Evolutionary conservation across 2,888 invertebrate genomes (phyloP), one percentile per base, ranked within the genome.

Genomic region (Hyposoter didymator): DNA sequence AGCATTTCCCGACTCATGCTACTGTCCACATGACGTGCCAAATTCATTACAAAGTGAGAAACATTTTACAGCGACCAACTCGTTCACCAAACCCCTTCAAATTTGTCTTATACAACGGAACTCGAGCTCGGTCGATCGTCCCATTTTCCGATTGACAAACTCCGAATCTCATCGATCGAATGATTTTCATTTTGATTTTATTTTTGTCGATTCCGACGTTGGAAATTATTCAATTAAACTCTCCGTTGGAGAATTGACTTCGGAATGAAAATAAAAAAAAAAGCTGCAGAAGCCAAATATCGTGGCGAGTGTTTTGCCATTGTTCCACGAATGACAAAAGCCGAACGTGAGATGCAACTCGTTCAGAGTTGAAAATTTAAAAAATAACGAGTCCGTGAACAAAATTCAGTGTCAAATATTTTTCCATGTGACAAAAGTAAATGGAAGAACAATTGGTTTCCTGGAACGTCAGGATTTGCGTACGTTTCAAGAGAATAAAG

Each of bases 1-100:
- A 84, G 82, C 88, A 89, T 90, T 85, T 88, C 81, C 84, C 80
- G 82, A 74, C 88, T 81, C 78, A 14, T 75, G 78, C 62, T 79
- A 74, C 83, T 78, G 62, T 74, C 28, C 70, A 64, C 55, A 72
- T 70, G 28, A 55, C 22, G 55, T 12, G 5, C 28, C 28, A 59
- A 59, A 59, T 10, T 28, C 14, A 1, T 59, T 59, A 5, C 10
- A 55, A 55, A n/a, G n/a, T n/a, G n/a, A n/a, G n/a, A n/a, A 59
- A 12, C 59, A 12, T 10, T 59, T 0, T 12, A 5, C 22, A 28
- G 59, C 28, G 28, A 59, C 12, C 32, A 32, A 32, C 32, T 32
- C 4, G 32, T 32, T 32, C 32, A 32, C 2, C 32, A 32, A 32
- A 32, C 32, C 32, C 32, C 2, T 2, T 32, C 32, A 32, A 32